Conservation (phyloP, 2,888 invertebrate genomes). For the Oxystoma pomonae region DNA sequence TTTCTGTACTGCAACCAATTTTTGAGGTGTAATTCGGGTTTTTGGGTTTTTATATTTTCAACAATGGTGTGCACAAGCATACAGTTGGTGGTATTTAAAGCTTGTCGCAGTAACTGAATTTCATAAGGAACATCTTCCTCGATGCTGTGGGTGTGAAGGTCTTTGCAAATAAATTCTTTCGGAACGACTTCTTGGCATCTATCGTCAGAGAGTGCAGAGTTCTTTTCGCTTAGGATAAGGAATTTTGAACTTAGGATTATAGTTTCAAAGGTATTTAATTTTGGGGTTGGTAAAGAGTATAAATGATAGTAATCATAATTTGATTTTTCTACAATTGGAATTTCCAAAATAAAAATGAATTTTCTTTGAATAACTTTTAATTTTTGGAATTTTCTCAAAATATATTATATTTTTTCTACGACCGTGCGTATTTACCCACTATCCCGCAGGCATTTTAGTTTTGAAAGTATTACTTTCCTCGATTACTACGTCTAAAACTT, state of each 20-base stretch:
- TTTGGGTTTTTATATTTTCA: slow-evolving; percentile 5
- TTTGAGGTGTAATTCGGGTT: slow-evolving; percentile 5
- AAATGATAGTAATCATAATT: slow-evolving; percentile 20
- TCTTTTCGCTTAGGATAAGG: slow-evolving; percentile 13
- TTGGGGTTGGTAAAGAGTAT: slow-evolving; percentile 6
- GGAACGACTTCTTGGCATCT: slow-evolving; percentile 6
- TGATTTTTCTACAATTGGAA: slow-evolving; percentile 18
- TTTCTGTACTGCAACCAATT: slow-evolving; percentile 7
- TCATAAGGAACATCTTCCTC: background rate
- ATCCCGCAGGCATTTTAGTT: too few relatives aligned
- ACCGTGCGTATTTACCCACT: too few relatives aligned
- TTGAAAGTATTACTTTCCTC: too few relatives aligned
- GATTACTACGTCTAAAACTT: too few relatives aligned
- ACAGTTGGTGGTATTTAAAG: slow-evolving; percentile 2
- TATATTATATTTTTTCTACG: slow-evolving; percentile 15
- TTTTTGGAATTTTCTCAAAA: slow-evolving; percentile 18
- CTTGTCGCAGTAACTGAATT: background rate
- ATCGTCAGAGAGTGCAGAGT: slow-evolving; percentile 3
- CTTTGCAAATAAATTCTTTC: slow-evolving; percentile 11
- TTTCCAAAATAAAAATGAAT: slow-evolving; percentile 17
- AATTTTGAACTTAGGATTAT: slow-evolving; percentile 13
- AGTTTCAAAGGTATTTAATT: slow-evolving; percentile 7
- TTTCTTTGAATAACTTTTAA: slow-evolving; percentile 18
- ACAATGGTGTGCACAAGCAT: background rate
- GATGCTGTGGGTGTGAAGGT: background rate